Conservation (phyloP, 2,113 vertebrate species). For the Patagioenas fasciata region DNA sequence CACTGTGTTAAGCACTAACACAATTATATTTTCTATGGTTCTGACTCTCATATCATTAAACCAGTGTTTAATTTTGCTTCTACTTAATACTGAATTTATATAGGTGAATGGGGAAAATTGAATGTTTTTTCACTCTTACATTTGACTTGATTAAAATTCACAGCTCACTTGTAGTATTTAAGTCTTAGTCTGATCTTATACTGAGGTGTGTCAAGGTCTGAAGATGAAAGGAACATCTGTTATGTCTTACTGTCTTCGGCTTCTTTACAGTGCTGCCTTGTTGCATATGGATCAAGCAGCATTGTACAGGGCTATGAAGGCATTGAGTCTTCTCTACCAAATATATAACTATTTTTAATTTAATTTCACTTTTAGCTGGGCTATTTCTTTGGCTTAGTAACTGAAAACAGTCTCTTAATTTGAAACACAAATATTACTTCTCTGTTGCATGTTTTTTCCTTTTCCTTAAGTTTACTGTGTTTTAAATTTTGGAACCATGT, state of each 20-base stretch:
- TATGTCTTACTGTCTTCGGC: constrained; percentile 82
- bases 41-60: not conserved
- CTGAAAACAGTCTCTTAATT: not conserved
- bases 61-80: not conserved
- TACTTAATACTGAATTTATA: not conserved
- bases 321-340: constrained; percentile 69
- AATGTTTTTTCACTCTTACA: not conserved
- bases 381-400: not conserved
- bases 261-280: constrained; percentile 99
- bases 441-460: not conserved
- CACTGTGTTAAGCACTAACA: not conserved
- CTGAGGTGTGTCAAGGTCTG: not conserved
- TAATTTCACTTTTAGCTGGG: not conserved
- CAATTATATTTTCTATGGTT: not conserved
- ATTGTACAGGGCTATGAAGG: constrained; percentile 96
- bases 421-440: not conserved
- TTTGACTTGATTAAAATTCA: not conserved
- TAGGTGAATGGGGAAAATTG: not conserved
- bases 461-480: not conserved
- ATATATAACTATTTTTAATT: not conserved
- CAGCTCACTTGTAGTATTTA: not conserved
- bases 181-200: not conserved
- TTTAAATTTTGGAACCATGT: not conserved
- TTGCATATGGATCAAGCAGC: constrained; percentile 93
- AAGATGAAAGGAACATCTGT: constrained; percentile 17